Conservation (phyloP, 2,113 vertebrate genomes). For the Odontophorus gujanensis region DNA sequence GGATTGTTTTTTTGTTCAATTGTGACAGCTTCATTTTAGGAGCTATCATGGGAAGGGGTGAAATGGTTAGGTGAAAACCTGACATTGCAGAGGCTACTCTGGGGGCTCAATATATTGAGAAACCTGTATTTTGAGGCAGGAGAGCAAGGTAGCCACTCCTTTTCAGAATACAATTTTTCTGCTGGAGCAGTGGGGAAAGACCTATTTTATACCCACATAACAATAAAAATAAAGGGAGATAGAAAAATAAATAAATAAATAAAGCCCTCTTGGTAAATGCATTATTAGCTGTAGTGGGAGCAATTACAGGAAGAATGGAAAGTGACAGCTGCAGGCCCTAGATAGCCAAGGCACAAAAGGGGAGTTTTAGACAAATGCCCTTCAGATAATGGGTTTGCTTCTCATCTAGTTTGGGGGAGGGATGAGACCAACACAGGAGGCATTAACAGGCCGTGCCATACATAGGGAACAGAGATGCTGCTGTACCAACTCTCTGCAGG, state of each 20-base stretch:
- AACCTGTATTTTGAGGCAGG: conserved; percentile 13
- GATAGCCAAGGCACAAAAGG: conserved; percentile 73
- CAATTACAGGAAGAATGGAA: conserved; percentile 76
- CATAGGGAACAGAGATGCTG: background rate
- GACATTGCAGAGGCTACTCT: background rate
- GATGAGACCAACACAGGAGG: background rate
- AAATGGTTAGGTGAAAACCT: background rate
- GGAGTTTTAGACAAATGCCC: conserved; percentile 62
- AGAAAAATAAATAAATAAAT: conserved; percentile 63
- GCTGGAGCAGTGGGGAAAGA: background rate
- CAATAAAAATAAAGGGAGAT: conserved; percentile 45
- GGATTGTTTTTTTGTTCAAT: conserved; percentile 55
- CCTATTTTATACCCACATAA: conserved; percentile 32
- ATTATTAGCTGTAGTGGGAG: conserved; percentile 71
- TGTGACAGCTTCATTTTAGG: conserved; percentile 30
- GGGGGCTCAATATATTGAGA: conserved; percentile 8
- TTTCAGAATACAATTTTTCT: conserved; percentile 27
- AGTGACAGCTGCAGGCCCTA: conserved; percentile 71
- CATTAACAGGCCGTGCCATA: conserved; percentile 8
- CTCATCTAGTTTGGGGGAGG: conserved; percentile 1
- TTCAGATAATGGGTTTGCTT: conserved; percentile 71
- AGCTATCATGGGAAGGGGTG: conserved; percentile 14
- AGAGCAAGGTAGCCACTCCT: background rate
- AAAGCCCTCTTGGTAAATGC: conserved; percentile 51
- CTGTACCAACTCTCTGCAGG: background rate